phyloP scores from a whole-genome alignment of 2,113 vertebrate species.

The Prionailurus bengalensis region DNA sequence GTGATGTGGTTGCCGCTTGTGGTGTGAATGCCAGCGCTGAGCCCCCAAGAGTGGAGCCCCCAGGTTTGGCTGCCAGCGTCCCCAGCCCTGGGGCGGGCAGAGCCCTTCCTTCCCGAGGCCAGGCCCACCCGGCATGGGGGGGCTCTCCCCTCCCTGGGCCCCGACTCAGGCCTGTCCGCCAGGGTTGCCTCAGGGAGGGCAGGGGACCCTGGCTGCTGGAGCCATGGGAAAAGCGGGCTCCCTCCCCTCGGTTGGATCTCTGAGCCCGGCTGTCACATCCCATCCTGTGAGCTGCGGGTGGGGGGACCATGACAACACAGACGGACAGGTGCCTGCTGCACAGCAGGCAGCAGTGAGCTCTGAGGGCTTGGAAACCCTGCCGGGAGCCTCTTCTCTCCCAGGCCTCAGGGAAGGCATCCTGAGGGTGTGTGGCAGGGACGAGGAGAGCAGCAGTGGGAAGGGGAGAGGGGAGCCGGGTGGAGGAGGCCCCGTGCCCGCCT shows the following conservation, averaged over 20 bases:
- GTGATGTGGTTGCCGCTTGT: accelerated
- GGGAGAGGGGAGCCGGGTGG: no score
- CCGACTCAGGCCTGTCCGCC: not conserved
- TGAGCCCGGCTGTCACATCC: not conserved
- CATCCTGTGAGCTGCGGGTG: not conserved
- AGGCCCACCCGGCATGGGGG: no score
- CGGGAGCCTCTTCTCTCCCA: no score
- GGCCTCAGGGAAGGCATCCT: no score
- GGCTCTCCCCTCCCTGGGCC: not conserved
- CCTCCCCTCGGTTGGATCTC: not conserved
- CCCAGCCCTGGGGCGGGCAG: not conserved
- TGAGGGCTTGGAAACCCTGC: no score
- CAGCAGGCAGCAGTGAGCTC: no score
- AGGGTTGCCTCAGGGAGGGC: not conserved
- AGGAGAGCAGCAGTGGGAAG: no score
- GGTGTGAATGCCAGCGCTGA: no score
- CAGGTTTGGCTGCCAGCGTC: accelerated
- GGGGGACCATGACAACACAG: not conserved
- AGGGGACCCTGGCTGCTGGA: not conserved
- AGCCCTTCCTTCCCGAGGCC: accelerated
- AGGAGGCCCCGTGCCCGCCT: no score
- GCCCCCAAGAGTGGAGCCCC: not conserved
- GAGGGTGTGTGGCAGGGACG: no score
- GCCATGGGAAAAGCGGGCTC: not conserved
- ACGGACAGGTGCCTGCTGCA: not conserved